Evolutionary conservation across 2,797 vertebrate genomes (phyloP), one percentile per base, ranked within the genome.

Genomic region (Notolepis coatsorum): DNA sequence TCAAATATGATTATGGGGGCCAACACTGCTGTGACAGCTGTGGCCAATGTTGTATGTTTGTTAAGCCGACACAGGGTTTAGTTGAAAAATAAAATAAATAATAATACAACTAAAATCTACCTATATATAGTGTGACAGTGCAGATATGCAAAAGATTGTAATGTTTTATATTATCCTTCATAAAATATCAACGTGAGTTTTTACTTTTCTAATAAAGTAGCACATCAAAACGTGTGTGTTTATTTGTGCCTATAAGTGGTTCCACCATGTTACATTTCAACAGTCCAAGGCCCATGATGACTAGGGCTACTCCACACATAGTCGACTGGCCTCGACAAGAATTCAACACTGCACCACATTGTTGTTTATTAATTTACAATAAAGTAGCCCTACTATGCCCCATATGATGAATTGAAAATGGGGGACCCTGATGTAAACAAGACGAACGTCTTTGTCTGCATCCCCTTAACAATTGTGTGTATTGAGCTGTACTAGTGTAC

Each of bases 181-280:
- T 91, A 91, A 87, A 90, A 90, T 89, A 90, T 89, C 83, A 91
- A 93, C 92, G 86, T 87, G 85, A 91, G 86, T 94, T 94, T 93
- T 92, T 94, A 94, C 93, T 94, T 94, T 94, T 94, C 84, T 93
- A 94, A 93, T 94, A 93, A 93, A 93, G 87, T 88, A 89, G 88
- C 92, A 93, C 90, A 88, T 91, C 85, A 90, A 84, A 81, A 84
- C 48, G 17, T 47, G 25, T 65, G 12, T 9, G 7, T 57, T 10
- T 43, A 48, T 35, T 51, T 46, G 27, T 46, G 15, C n/a, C 33
- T 1, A 25, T 52, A 49, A 23, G 31, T 56, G 33, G 23, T 48
- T 45, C 38, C 10, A n/a, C 5, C 27, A 54, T 47, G n/a, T 10
- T 47, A 37, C 5, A 38, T 48, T 35, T 35, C 13, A 12, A 35